These are phyloP conservation scores for Rhinophrynus dorsalis DNA, from an alignment of 2,797 vertebrate genomes.

Conservation along the genomic window DNA sequence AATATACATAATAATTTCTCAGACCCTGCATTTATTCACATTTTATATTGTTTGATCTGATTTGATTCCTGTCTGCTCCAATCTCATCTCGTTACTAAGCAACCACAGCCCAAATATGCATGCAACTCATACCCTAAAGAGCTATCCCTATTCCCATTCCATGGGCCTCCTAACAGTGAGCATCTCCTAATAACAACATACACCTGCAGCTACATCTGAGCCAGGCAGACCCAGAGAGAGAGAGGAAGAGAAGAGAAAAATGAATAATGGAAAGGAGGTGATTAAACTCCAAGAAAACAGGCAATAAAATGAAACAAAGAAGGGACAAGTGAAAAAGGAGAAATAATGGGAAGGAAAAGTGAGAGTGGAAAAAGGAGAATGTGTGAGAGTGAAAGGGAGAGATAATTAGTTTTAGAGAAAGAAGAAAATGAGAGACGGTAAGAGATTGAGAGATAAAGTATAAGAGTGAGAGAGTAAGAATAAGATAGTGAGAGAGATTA, in stretches of 20 bases:
- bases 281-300: too few species aligned
- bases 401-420: too few species aligned
- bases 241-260: background rate
- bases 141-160: background rate
- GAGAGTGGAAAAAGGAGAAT: too few species aligned
- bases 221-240: background rate
- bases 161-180: background rate
- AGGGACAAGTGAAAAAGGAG: too few species aligned
- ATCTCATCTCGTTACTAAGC: conserved; percentile 9
- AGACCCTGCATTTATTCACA: background rate
- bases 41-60: background rate
- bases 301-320: too few species aligned
- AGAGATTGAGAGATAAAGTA: too few species aligned
- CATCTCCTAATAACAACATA: conserved; percentile 3
- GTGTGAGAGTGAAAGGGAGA: too few species aligned
- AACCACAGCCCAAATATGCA: conserved; percentile 8
- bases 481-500: too few species aligned
- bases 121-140: background rate
- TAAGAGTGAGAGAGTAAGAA: too few species aligned
- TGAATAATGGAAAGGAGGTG: too few species aligned
- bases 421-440: too few species aligned
- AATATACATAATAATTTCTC: background rate
- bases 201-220: conserved; percentile 17
- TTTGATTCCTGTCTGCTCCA: conserved; percentile 8
- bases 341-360: too few species aligned